Evolutionary conservation across 1,140 invertebrate species (phyloP).

Genomic region (Drosophila truncata): DNA sequence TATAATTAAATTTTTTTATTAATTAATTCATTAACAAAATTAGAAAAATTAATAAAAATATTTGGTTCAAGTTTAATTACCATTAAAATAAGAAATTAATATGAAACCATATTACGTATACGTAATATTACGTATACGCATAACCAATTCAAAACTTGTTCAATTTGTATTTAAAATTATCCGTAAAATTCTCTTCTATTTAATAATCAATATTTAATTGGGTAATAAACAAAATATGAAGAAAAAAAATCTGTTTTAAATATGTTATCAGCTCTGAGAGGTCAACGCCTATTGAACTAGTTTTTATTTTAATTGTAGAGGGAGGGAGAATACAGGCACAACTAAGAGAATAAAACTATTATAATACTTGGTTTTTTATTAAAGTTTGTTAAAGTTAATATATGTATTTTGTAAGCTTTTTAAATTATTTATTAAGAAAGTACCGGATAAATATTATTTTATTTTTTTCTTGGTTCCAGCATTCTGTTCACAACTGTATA

Average conservation of each 20-base stretch:
- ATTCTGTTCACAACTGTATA: background rate
- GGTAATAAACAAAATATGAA: too few species aligned
- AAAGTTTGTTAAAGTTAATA: background rate
- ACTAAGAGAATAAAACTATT: background rate
- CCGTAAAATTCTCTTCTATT: background rate
- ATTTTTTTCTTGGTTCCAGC: background rate
- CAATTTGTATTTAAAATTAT: background rate
- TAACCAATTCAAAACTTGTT: background rate
- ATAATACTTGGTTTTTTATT: background rate
- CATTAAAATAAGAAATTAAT: background rate
- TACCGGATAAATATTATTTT: background rate
- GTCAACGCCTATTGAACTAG: background rate
- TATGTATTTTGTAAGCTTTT: background rate
- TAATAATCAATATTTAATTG: background rate
- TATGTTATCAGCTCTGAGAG: background rate
- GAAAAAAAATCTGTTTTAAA: too few species aligned
- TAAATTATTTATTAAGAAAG: background rate
- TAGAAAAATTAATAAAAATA: background rate
- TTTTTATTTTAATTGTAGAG: background rate
- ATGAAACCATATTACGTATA: background rate
- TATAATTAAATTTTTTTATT: background rate
- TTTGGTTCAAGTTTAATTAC: too few species aligned
- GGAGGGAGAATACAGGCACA: background rate
- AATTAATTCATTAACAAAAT: background rate
- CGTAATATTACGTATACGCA: background rate